These are phyloP conservation scores for Trilocha varians DNA, from an alignment of 2,888 invertebrate species.

Conservation along the genomic window DNA sequence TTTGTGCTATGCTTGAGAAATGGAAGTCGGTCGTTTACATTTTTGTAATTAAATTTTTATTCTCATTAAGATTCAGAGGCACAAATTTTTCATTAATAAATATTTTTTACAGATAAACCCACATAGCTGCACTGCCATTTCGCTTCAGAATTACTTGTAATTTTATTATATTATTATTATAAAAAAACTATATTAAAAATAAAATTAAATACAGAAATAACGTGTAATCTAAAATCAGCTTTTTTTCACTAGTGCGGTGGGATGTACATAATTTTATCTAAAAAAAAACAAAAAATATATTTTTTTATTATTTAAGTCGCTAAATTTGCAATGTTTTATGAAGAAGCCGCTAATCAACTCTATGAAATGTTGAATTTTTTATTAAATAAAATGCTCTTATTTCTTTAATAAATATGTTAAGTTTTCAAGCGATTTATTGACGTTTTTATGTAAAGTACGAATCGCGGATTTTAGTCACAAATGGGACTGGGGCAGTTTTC, in stretches of 20 bases:
- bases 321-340: neutral
- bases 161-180: slow-evolving; percentile 29
- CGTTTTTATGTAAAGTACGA: too few species aligned
- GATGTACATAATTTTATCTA: slow-evolving; percentile 30
- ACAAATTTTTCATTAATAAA: neutral
- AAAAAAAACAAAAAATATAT: neutral
- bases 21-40: too few species aligned
- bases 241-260: slow-evolving; percentile 19
- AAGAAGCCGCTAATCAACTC: neutral
- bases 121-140: slow-evolving; percentile 65
- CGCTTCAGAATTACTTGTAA: slow-evolving; percentile 60
- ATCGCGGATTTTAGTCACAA: too few species aligned
- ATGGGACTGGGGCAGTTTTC: too few species aligned
- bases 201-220: neutral
- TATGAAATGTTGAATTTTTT: too few species aligned
- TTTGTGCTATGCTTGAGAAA: too few species aligned
- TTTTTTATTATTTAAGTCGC: neutral
- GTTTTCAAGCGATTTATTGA: too few species aligned
- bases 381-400: too few species aligned
- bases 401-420: too few species aligned
- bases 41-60: too few species aligned
- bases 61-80: too few species aligned
- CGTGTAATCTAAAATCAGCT: slow-evolving; percentile 14
- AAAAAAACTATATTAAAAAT: slow-evolving; percentile 16
- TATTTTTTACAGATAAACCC: slow-evolving; percentile 46